Evolutionary conservation across 2,888 invertebrate genomes (phyloP).

Genomic region (Dynastes hyllus): DNA sequence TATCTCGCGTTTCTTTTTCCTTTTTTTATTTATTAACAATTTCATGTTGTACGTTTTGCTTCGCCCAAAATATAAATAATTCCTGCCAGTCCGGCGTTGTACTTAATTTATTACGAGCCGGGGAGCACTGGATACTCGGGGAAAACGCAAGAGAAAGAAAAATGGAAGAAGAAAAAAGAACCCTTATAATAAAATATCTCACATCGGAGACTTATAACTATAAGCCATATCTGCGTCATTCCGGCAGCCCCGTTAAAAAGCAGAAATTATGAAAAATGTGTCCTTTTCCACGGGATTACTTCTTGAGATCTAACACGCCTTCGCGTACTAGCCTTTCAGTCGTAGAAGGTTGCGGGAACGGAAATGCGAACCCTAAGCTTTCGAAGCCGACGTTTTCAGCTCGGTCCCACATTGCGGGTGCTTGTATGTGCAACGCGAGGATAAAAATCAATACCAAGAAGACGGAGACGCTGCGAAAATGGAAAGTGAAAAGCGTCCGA

Average conservation of each 20-base stretch:
- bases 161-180: slow-evolving; percentile 16
- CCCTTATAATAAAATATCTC: slow-evolving; percentile 44
- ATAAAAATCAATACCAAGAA: slow-evolving; percentile 63
- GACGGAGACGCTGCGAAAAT: slow-evolving; percentile 63
- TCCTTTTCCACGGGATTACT: slow-evolving; percentile 63
- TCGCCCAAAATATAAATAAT: slow-evolving; percentile 21
- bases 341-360: background rate
- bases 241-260: slow-evolving; percentile 53
- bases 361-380: background rate
- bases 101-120: slow-evolving; percentile 32
- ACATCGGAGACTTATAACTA: slow-evolving; percentile 51
- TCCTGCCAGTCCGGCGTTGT: slow-evolving; percentile 21
- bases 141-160: background rate
- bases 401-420: slow-evolving; percentile 58
- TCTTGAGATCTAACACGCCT: slow-evolving; percentile 56
- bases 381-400: slow-evolving; percentile 61
- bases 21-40: slow-evolving; percentile 27
- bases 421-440: slow-evolving; percentile 52
- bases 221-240: slow-evolving; percentile 51
- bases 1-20: background rate
- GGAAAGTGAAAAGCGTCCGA: slow-evolving; percentile 62
- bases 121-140: background rate
- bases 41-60: slow-evolving; percentile 1
- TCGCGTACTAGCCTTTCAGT: slow-evolving; percentile 9
- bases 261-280: slow-evolving; percentile 66